Percentiles rank a stretch among this genome's conserved stretches.
These are phyloP conservation scores for Gymnosoma rotundatum DNA, from an alignment of 2,888 invertebrate genomes.

Conservation along the genomic window DNA sequence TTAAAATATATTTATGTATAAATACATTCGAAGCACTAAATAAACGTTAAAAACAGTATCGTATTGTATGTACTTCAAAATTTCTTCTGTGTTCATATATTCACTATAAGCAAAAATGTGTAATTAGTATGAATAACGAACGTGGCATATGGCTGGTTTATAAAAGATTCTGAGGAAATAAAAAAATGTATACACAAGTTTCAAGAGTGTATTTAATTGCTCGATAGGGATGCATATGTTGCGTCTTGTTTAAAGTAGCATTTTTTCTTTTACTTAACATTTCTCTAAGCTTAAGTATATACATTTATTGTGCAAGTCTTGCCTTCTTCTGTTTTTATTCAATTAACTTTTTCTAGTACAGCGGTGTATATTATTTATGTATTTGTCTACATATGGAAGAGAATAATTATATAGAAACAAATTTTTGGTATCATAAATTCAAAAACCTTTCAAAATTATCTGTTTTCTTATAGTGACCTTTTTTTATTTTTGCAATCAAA, in stretches of 20 bases:
- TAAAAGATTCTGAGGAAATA: slow-evolving; percentile 59
- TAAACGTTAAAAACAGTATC: slow-evolving; percentile 41
- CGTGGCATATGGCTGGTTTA: slow-evolving; percentile 66
- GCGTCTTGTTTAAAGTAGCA: slow-evolving; percentile 50
- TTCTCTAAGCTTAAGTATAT: slow-evolving; percentile 30
- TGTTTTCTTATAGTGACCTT: no score
- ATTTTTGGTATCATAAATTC: no score
- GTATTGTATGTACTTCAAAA: slow-evolving; percentile 52
- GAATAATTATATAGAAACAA: no score
- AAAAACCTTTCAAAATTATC: no score
- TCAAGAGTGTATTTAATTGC: slow-evolving; percentile 65
- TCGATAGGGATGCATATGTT: slow-evolving; percentile 62
- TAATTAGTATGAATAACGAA: slow-evolving; percentile 68
- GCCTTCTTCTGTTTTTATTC: slow-evolving; percentile 64
- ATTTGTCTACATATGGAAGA: no score
- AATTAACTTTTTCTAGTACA: slow-evolving; percentile 58
- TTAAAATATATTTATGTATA: background rate
- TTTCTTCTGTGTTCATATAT: slow-evolving; percentile 38
- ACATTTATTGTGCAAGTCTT: slow-evolving; percentile 55
- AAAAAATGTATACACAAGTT: slow-evolving; percentile 43
- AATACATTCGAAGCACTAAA: background rate
- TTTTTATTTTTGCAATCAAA: no score
- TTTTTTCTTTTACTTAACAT: background rate
- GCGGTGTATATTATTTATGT: background rate
- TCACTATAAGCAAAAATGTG: slow-evolving; percentile 39